Evolutionary conservation across 2,888 invertebrate species (phyloP).

Genomic region (Nomada flava): DNA sequence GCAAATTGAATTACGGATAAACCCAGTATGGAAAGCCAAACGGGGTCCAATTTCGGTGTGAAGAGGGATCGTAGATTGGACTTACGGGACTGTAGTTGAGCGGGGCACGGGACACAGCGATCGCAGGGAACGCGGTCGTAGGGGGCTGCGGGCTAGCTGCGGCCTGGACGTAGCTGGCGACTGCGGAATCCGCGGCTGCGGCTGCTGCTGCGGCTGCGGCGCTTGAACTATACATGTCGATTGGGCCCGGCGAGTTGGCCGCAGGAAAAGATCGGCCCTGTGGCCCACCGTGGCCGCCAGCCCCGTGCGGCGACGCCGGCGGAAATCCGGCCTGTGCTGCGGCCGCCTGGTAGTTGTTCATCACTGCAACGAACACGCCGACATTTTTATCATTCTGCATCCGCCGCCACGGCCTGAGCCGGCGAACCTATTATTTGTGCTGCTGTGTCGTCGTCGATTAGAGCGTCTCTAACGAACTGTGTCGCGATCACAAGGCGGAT

Average conservation of each 20-base stretch:
- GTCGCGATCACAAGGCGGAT: background rate
- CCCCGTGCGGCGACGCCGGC: constrained; percentile 92
- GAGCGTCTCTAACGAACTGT: background rate
- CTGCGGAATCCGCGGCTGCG: constrained; percentile 88
- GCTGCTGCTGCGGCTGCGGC: constrained; percentile 87
- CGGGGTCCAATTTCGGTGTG: background rate
- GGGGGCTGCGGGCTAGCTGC: constrained; percentile 98
- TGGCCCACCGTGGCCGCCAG: constrained; percentile 85
- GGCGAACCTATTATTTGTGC: constrained; percentile 10
- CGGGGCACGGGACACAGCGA: constrained; percentile 96
- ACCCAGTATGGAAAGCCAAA: background rate
- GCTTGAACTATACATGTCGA: constrained; percentile 97
- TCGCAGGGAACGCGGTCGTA: constrained; percentile 93
- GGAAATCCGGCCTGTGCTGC: constrained; percentile 91
- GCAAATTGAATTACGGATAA: background rate
- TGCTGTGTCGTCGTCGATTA: background rate
- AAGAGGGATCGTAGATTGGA: constrained; percentile 72
- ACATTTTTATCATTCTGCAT: constrained; percentile 55
- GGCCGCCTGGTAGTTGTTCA: constrained; percentile 98
- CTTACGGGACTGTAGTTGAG: constrained; percentile 97
- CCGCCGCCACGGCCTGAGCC: constrained; percentile 1
- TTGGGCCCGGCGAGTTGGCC: constrained; percentile 96
- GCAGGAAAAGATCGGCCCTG: constrained; percentile 93
- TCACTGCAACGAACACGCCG: constrained; percentile 88
- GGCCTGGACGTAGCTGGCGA: constrained; percentile 96